Conservation (phyloP, 2,797 vertebrate species). For the Sebastes alutus region DNA sequence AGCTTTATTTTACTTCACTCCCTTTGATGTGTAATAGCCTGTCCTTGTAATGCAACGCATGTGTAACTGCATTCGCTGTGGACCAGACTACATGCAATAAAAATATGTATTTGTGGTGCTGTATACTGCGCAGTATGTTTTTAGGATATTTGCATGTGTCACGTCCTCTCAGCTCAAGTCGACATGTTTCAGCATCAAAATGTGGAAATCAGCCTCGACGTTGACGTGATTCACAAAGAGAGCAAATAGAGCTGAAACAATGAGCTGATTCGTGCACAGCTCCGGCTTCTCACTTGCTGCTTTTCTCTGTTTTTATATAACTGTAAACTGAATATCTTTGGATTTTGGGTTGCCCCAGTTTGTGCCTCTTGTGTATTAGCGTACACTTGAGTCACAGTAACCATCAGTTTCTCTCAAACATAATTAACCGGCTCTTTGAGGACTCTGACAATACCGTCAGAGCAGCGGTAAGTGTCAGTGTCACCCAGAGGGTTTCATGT, state of each 20-base stretch:
- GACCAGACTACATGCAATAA: constrained; percentile 6
- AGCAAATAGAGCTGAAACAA: not conserved
- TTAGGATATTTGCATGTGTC: not conserved
- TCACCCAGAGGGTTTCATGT: not conserved
- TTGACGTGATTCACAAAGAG: not conserved
- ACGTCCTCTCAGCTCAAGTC: not conserved
- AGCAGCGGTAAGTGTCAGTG: not conserved
- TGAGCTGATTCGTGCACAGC: not conserved
- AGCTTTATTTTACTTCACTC: constrained; percentile 35
- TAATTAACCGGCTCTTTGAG: not conserved
- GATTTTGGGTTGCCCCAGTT: not conserved
- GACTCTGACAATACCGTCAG: not conserved
- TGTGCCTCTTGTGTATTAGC: not conserved
- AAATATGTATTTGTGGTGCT: not conserved
- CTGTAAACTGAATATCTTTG: not conserved
- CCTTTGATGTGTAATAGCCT: constrained; percentile 49
- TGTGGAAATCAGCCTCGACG: not conserved
- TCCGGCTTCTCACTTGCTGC: not conserved
- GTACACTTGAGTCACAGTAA: not conserved
- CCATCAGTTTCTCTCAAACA: not conserved
- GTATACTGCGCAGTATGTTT: not conserved
- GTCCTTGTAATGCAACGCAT: constrained; percentile 30
- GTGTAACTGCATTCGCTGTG: constrained; percentile 5
- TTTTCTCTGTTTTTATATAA: not conserved
- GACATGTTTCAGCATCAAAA: not conserved